Evolutionary conservation across 2,113 vertebrate genomes (phyloP).

Genomic region (Tetraodon nigroviridis): DNA sequence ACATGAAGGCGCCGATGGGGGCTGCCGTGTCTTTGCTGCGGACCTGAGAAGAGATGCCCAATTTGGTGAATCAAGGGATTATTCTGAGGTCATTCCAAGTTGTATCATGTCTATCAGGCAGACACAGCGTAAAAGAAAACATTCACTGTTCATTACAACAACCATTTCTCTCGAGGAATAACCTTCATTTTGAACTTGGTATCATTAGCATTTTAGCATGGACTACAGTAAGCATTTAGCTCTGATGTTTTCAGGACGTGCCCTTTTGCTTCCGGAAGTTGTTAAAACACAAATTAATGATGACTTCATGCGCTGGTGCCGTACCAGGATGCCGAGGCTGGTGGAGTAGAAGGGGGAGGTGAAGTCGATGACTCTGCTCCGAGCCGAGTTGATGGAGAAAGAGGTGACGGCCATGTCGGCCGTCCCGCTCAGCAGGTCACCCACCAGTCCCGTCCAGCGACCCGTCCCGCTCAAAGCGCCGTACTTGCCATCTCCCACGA

Average conservation of each 20-base stretch:
- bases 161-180: no score
- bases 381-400: conserved; percentile 92
- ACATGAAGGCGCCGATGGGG: conserved; percentile 92
- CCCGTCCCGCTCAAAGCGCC: conserved; percentile 80
- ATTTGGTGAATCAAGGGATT: not conserved
- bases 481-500: conserved; percentile 92
- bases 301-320: not conserved
- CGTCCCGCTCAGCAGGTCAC: conserved; percentile 82
- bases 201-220: no score
- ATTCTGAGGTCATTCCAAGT: no score
- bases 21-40: conserved; percentile 86
- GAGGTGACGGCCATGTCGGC: conserved; percentile 96
- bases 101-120: no score
- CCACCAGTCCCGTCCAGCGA: conserved; percentile 91
- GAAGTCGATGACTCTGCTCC: conserved; percentile 92
- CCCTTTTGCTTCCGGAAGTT: not conserved
- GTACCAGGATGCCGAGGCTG: conserved; percentile 89
- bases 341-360: conserved; percentile 98
- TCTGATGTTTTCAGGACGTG: conserved; percentile 6
- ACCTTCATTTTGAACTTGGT: no score
- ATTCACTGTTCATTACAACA: no score
- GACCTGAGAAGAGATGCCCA: conserved; percentile 64
- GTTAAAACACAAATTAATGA: conserved; percentile 28
- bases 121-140: no score
- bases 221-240: no score